Evolutionary conservation across 2,888 invertebrate genomes (phyloP).

Genomic region (Eulithis prunata): DNA sequence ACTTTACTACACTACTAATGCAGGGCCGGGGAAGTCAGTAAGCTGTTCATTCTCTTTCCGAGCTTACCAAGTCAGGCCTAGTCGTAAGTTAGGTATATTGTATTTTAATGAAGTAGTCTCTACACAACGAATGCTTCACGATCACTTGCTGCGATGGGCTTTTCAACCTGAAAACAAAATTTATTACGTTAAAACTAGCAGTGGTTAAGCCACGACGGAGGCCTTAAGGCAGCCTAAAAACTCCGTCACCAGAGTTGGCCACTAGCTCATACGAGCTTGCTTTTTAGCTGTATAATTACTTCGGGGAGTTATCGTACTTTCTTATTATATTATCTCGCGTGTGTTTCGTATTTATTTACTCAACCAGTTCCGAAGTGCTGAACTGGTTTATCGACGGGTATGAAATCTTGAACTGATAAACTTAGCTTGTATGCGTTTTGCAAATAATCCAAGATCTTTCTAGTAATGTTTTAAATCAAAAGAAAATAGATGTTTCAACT

Average conservation of each 20-base stretch:
- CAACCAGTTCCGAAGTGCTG: conserved; percentile 6
- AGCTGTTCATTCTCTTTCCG: conserved; percentile 22
- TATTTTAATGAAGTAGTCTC: conserved; percentile 55
- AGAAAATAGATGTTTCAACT: too few relatives aligned
- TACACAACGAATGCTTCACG: conserved; percentile 37
- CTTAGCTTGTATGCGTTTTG: not conserved
- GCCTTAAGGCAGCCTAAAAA: too few relatives aligned
- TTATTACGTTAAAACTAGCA: conserved; percentile 15
- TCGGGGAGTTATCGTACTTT: conserved; percentile 22
- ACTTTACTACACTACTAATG: not conserved
- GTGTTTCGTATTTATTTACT: conserved; percentile 7
- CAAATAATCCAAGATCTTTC: not conserved
- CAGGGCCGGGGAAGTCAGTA: not conserved
- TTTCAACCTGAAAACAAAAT: conserved; percentile 21
- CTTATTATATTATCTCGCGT: conserved; percentile 19
- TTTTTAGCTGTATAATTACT: conserved; percentile 22
- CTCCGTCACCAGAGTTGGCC: too few relatives aligned
- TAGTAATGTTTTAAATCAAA: not conserved
- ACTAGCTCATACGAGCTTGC: too few relatives aligned
- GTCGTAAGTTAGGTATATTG: conserved; percentile 54
- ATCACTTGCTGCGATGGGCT: conserved; percentile 24
- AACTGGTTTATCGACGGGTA: conserved; percentile 10
- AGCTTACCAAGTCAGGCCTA: conserved; percentile 28
- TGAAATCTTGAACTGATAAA: conserved; percentile 2
- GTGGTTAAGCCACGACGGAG: too few relatives aligned